Evolutionary conservation across 2,797 vertebrate genomes (phyloP), one percentile per base, ranked within the genome.

Genomic region (Mallotus villosus): DNA sequence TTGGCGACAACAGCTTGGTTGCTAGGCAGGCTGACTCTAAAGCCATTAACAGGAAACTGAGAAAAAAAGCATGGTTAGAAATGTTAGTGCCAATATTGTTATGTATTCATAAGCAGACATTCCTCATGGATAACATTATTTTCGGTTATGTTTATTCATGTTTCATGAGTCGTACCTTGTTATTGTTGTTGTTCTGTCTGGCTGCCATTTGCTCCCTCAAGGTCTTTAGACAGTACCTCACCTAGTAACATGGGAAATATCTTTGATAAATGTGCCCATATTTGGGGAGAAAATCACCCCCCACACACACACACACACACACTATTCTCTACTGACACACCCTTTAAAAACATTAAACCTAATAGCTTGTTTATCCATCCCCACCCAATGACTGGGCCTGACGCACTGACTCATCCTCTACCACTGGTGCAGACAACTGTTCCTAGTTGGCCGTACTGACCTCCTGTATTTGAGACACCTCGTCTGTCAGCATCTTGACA

Each of bases 381-480:
- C 41, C 41, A 14, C 41, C 41, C 41, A 46, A 46, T 46, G 41
- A 46, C 9, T 46, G 41, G 41, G 41, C 41, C 41, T 46, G 41
- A 46, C 2, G 12, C 41, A 3, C 41, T 46, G 41, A 46, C 41
- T 46, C 41, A 46, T 46, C 41, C 41, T 46, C 32, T 34, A 34
- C 7, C 1, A 8, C 32, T 6, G 32, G 49, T 51, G 49, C 49
- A 51, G 51, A 55, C 4, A 55, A n/a, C 51, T 55, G 19, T n/a
- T 17, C 51, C 9, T 5, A 19, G 66, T 63, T 25, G 29, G 32
- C 37, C 8, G 24, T 21, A 82, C 90, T 85, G 46, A 97, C 97
- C 96, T 97, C 96, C 83, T 97, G 96, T 67, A 95, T 95, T 73
- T 97, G 94, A 1, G 95, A 89, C 41, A 93, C 94, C 86, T 98